Percentiles rank a stretch among this genome's conserved stretches.
phyloP scores from a whole-genome alignment of 2,113 vertebrate species.

The Syngnathus typhle region DNA sequence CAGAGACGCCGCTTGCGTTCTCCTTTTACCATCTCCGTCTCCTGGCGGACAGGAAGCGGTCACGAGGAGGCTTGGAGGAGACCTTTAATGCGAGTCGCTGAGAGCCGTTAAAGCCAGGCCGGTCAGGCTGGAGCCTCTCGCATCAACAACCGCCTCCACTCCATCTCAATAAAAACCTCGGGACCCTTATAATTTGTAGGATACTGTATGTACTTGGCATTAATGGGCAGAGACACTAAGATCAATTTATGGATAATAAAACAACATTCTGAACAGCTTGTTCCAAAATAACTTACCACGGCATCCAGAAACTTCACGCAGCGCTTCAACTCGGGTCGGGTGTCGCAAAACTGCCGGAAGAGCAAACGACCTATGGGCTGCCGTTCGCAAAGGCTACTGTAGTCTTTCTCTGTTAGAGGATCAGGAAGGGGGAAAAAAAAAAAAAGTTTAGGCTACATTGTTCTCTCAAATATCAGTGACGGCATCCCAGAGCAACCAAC shows the following conservation, averaged over 20 bases:
- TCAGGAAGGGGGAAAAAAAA: background rate
- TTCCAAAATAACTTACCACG: slow-evolving; percentile 72
- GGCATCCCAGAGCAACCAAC: background rate
- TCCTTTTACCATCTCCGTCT: slow-evolving; percentile 17
- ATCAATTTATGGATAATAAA: too few relatives aligned
- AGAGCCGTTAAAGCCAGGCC: background rate
- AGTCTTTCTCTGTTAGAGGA: slow-evolving; percentile 79
- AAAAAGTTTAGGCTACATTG: background rate
- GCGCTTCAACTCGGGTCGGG: slow-evolving; percentile 79
- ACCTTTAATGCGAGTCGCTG: background rate
- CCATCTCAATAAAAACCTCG: background rate
- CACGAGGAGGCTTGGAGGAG: background rate
- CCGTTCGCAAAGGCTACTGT: slow-evolving; percentile 87
- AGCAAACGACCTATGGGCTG: slow-evolving; percentile 89
- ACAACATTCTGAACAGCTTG: too few relatives aligned
- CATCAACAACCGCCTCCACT: background rate
- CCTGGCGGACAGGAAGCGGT: slow-evolving; percentile 35
- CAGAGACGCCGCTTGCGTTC: slow-evolving; percentile 27
- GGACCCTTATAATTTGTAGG: too few relatives aligned
- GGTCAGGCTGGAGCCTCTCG: slow-evolving; percentile 24
- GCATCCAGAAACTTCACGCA: slow-evolving; percentile 91
- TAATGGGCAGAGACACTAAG: too few relatives aligned
- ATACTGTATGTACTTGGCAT: too few relatives aligned
- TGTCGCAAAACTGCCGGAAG: slow-evolving; percentile 91
- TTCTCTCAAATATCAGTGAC: background rate